Percentiles rank a stretch among this genome's conserved stretches.
phyloP scores from a whole-genome alignment of 2,797 vertebrate genomes.

The Muraenolepis orangiensis region DNA sequence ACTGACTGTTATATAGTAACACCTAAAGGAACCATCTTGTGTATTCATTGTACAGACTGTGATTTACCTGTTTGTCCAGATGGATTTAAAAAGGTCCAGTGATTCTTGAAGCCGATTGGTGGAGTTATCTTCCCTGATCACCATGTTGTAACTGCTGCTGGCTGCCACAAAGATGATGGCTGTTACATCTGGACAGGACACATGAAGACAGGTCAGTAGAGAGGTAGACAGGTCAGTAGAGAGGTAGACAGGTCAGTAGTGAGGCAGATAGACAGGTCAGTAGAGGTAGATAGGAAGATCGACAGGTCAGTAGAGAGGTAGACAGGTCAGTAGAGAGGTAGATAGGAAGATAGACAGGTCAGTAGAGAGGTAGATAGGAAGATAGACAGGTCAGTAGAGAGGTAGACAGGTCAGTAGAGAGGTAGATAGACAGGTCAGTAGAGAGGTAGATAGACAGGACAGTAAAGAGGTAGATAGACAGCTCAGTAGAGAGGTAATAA shows the following conservation, averaged over 20 bases:
- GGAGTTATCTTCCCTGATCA: slow-evolving; percentile 97
- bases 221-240: not conserved
- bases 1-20: no score
- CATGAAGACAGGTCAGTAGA: not conserved
- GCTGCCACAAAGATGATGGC: slow-evolving; percentile 98
- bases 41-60: not conserved
- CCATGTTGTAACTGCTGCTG: slow-evolving; percentile 99
- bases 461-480: not conserved
- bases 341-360: no score
- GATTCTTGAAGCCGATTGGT: slow-evolving; percentile 94
- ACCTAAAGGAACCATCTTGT: not conserved
- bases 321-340: no score
- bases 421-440: not conserved
- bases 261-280: not conserved
- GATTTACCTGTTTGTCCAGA: slow-evolving; percentile 96
- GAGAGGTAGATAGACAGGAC: not conserved
- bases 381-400: not conserved
- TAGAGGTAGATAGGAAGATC: not conserved
- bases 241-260: not conserved
- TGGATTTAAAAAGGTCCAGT: slow-evolving; percentile 95
- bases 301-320: not conserved
- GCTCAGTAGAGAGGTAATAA: not conserved
- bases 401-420: not conserved
- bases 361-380: no score
- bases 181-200: slow-evolving; percentile 81